Base-by-base conservation (phyloP, 2,888 invertebrate genomes). In the Acleris literana region DNA sequence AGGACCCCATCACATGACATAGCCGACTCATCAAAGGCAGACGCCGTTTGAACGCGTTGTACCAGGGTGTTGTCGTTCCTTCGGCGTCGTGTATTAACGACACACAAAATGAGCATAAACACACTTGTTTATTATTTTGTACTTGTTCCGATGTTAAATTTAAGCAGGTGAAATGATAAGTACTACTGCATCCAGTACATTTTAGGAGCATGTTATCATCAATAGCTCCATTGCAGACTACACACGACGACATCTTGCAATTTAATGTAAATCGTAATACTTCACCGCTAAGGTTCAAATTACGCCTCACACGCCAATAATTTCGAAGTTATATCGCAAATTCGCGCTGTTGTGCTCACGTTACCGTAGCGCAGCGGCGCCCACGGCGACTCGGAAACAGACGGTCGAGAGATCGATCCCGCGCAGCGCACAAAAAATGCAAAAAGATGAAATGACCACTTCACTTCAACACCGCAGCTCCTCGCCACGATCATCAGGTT, bases 281-380 rank as follows among this genome's bases (percentile, higher is more conserved):
- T 51, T n/a, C n/a, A n/a, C n/a, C n/a, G 4, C 1, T 51, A 11
- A 1, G 5, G 20, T 22, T 18, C 5, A 7, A 3, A 18, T 51
- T 51, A 2, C 1, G 5, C 0, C 3, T 2, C 11, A 0, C 1
- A 7, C 3, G 7, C 20, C 0, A 13, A 3, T 0, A 3, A 22
- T 4, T 3, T 5, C 5, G 6, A 1, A 20, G 0, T 1, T 11
- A 6, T 44, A 5, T 1, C n/a, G 44, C 2, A 44, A 44, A 44
- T 44, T 20, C 22, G 22, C 1, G 18, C 51, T 1, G 1, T 1
- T 1, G 1, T 22, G 20, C 51, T 13, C 13, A 51, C 2, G 11
- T 5, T 20, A 2, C 11, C 20, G 51, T 51, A 7, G 51, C 20
- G 1, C 11, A 44, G 9, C n/a, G 44, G 44, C 44, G 44, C 20